Evolutionary conservation across 2,797 vertebrate genomes (phyloP).

Genomic region (Ctenopoma kingsleyae): DNA sequence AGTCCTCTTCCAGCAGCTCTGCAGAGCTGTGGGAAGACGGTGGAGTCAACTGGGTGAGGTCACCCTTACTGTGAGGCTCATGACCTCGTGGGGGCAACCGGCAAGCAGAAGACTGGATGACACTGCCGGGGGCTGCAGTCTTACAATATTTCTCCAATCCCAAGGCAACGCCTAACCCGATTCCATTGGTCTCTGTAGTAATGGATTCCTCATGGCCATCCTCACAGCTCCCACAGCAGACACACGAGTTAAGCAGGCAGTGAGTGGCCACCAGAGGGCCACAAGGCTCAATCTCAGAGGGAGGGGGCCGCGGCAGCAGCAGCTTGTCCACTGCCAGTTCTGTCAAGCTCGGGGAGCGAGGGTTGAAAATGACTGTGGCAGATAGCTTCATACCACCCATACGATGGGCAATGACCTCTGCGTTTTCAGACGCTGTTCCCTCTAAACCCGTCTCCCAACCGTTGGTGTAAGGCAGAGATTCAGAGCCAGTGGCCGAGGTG

Average conservation of each 20-base stretch:
- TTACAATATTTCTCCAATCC: conserved; percentile 82
- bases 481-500: conserved; percentile 74
- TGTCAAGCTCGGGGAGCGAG: conserved; percentile 88
- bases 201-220: conserved; percentile 87
- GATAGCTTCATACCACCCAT: conserved; percentile 98
- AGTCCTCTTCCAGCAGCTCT: conserved; percentile 74
- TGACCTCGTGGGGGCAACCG: conserved; percentile 78
- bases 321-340: conserved; percentile 83
- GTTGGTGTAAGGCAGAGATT: conserved; percentile 85
- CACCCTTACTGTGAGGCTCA: conserved; percentile 77
- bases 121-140: conserved; percentile 75
- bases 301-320: conserved; percentile 70
- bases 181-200: conserved; percentile 65
- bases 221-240: conserved; percentile 94
- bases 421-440: conserved; percentile 84
- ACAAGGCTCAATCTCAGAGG: conserved; percentile 76
- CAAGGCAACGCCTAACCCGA: conserved; percentile 75
- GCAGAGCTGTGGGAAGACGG: conserved; percentile 60
- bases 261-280: conserved; percentile 88
- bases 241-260: conserved; percentile 95
- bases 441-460: conserved; percentile 89
- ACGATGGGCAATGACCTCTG: conserved; percentile 94
- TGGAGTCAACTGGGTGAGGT: conserved; percentile 68
- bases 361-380: conserved; percentile 98
- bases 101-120: conserved; percentile 87